Evolutionary conservation across 2,797 vertebrate genomes (phyloP).

Genomic region (Sitta carolinensis): DNA sequence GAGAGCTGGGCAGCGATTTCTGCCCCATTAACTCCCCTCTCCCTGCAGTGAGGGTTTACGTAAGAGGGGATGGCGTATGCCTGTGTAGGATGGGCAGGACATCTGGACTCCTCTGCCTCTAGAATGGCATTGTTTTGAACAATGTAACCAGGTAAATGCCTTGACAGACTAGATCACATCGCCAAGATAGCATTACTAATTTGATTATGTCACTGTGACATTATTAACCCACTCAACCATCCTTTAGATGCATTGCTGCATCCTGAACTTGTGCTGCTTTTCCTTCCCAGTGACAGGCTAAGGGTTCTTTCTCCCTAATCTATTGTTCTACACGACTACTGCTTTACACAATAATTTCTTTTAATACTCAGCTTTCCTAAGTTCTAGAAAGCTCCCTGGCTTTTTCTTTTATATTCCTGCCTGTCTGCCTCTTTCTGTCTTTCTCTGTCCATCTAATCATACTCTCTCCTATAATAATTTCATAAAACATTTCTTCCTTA

Average conservation of each 20-base stretch:
- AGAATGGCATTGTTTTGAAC: background rate
- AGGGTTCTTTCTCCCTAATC: constrained; percentile 31
- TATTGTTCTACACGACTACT: background rate
- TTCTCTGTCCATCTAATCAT: constrained; percentile 12
- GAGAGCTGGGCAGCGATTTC: background rate
- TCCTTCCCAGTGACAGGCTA: constrained; percentile 10
- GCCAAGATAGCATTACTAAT: constrained; percentile 61
- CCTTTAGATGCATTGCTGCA: constrained; percentile 32
- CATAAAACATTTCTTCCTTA: constrained; percentile 18
- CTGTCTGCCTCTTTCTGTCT: background rate
- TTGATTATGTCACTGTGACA: constrained; percentile 58
- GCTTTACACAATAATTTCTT: constrained; percentile 32
- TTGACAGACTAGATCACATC: constrained; percentile 16
- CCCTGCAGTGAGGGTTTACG: background rate
- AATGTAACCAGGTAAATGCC: constrained; percentile 52
- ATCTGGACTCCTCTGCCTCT: background rate
- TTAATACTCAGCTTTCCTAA: constrained; percentile 10
- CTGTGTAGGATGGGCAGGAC: background rate
- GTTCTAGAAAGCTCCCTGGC: background rate
- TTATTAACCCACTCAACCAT: constrained; percentile 65
- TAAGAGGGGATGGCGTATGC: background rate
- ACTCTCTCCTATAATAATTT: background rate
- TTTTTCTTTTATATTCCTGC: constrained; percentile 23
- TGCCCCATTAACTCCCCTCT: constrained; percentile 30
- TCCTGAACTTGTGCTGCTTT: constrained; percentile 23